phyloP scores from a whole-genome alignment of 1,140 invertebrate species.

The Drosophila gunungcola region DNA sequence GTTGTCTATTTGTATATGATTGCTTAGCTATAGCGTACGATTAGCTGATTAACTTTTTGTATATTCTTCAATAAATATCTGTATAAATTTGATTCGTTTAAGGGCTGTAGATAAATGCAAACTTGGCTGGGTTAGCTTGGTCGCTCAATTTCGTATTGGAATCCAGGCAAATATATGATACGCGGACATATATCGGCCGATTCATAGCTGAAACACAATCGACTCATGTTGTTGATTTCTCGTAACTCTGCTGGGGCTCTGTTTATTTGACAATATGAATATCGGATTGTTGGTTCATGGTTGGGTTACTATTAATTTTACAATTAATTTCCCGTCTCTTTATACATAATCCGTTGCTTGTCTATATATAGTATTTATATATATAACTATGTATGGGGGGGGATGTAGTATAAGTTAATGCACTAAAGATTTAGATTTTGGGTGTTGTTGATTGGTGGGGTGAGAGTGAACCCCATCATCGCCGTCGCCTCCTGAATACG shows the following conservation, averaged over 20 bases:
- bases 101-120: conserved; percentile 76
- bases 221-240: conserved; percentile 10
- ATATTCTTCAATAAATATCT: conserved; percentile 77
- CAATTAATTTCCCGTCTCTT: conserved; percentile 36
- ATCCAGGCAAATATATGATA: conserved; percentile 21
- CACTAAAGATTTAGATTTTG: conserved; percentile 40
- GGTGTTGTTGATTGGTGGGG: conserved; percentile 1
- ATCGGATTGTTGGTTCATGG: conserved; percentile 36
- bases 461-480: conserved; percentile 7
- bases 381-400: conserved; percentile 42
- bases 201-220: conserved; percentile 33
- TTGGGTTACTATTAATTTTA: conserved; percentile 52
- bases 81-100: conserved; percentile 56
- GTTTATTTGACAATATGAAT: conserved; percentile 32
- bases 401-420: conserved; percentile 41
- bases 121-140: conserved; percentile 76
- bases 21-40: conserved; percentile 47
- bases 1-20: conserved; percentile 42
- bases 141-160: conserved; percentile 39
- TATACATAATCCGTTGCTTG: conserved; percentile 60
- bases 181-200: conserved; percentile 23
- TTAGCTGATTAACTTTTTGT: conserved; percentile 50
- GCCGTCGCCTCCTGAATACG: conserved; percentile 63
- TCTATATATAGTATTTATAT: conserved; percentile 60
- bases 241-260: conserved; percentile 33